These are phyloP conservation scores for Rugalucina vietnamica DNA, from an alignment of 2,888 invertebrate species.

Conservation along the genomic window DNA sequence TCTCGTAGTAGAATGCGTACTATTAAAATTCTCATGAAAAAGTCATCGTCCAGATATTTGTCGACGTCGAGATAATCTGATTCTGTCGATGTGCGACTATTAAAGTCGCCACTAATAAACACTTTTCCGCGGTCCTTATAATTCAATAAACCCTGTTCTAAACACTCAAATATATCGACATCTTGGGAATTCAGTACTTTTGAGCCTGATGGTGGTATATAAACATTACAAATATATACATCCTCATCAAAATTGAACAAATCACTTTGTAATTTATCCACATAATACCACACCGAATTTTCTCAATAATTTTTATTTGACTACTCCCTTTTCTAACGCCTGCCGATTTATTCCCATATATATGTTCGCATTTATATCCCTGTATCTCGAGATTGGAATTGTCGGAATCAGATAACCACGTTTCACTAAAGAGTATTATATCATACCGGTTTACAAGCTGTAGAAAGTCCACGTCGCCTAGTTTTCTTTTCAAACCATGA, in stretches of 20 bases:
- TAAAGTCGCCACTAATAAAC: no score
- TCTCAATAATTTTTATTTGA: no score
- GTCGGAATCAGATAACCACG: background rate
- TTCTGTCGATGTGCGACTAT: no score
- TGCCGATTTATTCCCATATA: no score
- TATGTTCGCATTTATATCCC: background rate
- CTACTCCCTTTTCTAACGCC: no score
- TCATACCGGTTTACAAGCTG: no score
- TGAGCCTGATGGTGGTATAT: background rate
- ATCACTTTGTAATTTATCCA: background rate
- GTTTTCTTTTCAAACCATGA: background rate
- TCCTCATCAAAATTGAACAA: background rate
- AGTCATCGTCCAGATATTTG: background rate
- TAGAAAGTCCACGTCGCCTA: background rate
- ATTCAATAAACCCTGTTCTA: no score
- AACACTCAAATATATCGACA: background rate
- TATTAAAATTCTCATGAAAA: background rate
- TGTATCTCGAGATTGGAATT: background rate
- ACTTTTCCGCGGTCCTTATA: no score
- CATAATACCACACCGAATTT: no score
- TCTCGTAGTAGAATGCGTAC: no score
- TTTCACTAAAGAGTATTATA: background rate
- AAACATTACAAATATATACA: background rate
- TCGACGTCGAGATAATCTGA: background rate
- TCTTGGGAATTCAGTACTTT: no score